Percentiles rank a stretch among this genome's conserved stretches.
These are phyloP conservation scores for Amblyraja radiata DNA, from an alignment of 2,797 vertebrate genomes.

Conservation along the genomic window DNA sequence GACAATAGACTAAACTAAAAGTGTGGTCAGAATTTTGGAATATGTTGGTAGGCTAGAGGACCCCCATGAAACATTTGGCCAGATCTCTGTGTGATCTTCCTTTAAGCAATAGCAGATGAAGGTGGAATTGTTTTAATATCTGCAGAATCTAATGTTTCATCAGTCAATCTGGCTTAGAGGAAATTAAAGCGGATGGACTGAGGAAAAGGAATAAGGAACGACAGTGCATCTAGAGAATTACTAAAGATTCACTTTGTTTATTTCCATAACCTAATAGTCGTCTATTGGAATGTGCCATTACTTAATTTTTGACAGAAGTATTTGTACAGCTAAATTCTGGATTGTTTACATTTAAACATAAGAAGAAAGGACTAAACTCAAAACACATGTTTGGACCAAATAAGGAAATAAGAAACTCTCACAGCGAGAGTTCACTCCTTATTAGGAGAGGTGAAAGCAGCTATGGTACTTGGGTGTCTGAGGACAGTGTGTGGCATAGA, in stretches of 20 bases:
- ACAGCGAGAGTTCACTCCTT: background rate
- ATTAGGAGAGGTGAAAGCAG: background rate
- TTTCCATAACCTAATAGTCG: background rate
- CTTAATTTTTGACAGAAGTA: background rate
- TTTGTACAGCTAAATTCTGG: background rate
- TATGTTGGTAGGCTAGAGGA: too few species aligned
- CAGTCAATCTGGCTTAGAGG: background rate
- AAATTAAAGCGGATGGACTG: background rate
- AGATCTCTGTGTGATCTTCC: background rate
- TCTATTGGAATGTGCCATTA: background rate
- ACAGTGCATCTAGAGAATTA: background rate
- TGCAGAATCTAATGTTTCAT: background rate
- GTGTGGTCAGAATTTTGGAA: too few species aligned
- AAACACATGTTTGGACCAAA: background rate
- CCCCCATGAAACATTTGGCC: too few species aligned
- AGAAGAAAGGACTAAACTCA: background rate
- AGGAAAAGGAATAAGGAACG: background rate
- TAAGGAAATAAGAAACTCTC: background rate
- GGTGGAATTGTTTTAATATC: background rate
- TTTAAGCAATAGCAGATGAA: background rate
- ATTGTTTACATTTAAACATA: background rate
- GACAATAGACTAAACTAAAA: too few species aligned
- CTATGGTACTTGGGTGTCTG: background rate
- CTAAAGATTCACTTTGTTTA: background rate
- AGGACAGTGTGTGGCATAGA: background rate